These are phyloP conservation scores for Pseudopipra pipra DNA, from an alignment of 2,113 vertebrate species.

Conservation along the genomic window DNA sequence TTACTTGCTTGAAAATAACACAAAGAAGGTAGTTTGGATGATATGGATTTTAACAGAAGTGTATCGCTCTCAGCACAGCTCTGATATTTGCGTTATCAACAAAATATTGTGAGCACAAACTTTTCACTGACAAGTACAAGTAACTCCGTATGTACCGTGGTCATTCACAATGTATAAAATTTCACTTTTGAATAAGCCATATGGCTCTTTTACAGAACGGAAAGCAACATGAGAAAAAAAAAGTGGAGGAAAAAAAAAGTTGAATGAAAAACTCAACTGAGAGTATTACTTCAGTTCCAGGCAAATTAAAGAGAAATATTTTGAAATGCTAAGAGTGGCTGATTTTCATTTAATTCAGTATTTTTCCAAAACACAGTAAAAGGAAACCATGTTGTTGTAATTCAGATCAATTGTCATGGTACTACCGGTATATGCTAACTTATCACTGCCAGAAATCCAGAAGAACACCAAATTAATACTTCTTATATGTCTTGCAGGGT, in stretches of 20 bases:
- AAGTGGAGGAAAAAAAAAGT: not conserved
- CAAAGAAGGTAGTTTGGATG: not conserved
- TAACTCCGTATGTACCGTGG: not conserved
- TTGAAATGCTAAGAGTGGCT: not conserved
- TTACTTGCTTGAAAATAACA: not conserved
- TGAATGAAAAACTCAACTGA: not conserved
- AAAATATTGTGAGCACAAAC: not conserved
- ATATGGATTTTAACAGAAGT: not conserved
- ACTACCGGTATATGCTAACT: not conserved
- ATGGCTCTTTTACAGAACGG: not conserved
- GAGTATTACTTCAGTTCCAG: not conserved
- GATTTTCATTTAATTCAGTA: not conserved
- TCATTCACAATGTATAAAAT: not conserved
- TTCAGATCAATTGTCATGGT: accelerated
- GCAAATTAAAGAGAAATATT: not conserved
- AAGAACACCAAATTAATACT: not conserved
- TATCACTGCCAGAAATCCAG: not conserved
- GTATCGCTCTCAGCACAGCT: not conserved
- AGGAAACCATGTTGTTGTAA: not conserved
- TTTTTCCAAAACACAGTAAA: not conserved
- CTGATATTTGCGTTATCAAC: not conserved
- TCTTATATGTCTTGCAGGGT: not conserved
- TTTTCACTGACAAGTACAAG: not conserved
- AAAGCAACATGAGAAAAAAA: not conserved
- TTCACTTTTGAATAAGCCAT: not conserved